phyloP scores from a whole-genome alignment of 1,140 invertebrate genomes.

The Neodiprion lecontei region DNA sequence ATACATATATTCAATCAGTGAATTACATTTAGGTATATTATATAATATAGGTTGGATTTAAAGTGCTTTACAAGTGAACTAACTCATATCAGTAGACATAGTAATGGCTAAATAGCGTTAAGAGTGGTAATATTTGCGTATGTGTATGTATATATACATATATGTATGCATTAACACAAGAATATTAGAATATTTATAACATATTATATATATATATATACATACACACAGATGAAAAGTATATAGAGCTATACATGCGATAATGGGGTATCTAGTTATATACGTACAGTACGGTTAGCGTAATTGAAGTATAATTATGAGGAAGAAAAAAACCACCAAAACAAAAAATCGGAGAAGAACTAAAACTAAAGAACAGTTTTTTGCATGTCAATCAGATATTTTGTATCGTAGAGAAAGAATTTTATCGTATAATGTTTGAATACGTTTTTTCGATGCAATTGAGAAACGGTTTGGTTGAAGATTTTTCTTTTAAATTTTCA shows the following conservation, averaged over 20 bases:
- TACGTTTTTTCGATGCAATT: too few relatives aligned
- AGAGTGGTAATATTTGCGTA: constrained; percentile 22
- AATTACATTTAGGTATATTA: neutral
- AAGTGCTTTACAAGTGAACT: constrained; percentile 59
- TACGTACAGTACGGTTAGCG: too few relatives aligned
- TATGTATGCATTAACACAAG: constrained; percentile 18
- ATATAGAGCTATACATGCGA: neutral
- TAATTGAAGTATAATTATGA: neutral
- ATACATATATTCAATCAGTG: constrained; percentile 22
- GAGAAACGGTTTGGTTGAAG: neutral
- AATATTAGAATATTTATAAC: constrained; percentile 23
- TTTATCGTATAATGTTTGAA: neutral
- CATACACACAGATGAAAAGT: constrained; percentile 26
- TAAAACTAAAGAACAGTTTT: constrained; percentile 29
- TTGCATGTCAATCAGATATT: constrained; percentile 49
- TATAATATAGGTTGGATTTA: constrained; percentile 49
- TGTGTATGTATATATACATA: constrained; percentile 33
- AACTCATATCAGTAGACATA: constrained; percentile 55
- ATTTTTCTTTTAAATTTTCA: neutral
- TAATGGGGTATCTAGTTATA: too few relatives aligned
- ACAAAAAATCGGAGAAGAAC: constrained; percentile 16
- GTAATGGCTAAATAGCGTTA: constrained; percentile 36
- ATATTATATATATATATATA: constrained; percentile 27
- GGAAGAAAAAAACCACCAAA: constrained; percentile 26
- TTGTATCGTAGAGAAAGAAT: constrained; percentile 38